Base-by-base conservation (phyloP, 2,888 invertebrate species). In the Ethmia dodecea region DNA sequence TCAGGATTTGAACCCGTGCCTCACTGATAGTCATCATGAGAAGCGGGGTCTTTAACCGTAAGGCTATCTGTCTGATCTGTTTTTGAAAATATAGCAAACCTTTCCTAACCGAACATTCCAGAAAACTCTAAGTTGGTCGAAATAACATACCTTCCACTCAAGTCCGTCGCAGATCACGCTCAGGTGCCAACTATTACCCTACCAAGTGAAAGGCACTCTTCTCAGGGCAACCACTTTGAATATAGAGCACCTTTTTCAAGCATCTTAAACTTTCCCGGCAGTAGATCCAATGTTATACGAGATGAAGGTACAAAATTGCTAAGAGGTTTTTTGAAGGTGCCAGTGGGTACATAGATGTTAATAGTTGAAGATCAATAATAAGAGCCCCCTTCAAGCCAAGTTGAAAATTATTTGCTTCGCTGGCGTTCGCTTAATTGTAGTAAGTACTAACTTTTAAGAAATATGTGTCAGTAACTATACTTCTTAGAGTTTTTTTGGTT, bases 171-270 rank as follows among this genome's bases (percentile, higher is more conserved):
- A 29, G 20, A 38, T 38, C 38, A 31, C 28, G 13, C 29, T 35
- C 38, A 38, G 38, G 38, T 38, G 38, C 28, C 8, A 12, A 30
- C 14, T 14, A 38, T 38, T 32, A 38, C 37, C 33, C 54, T 55
- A 56, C 55, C 60, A 57, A 64, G 52, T 60, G 53, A 49, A 58
- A 55, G 45, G 47, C 39, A 36, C 40, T 40, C 31, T 38, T 41
- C 37, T 33, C 38, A 16, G 36, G 35, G 33, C 5, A 35, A 47
- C 38, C 43, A 42, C 40, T 61, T 58, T 61, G 72, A 71, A 71
- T 71, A 65, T 60, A 54, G 55, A 72, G 63, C 38, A 45, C 43
- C 52, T 54, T 57, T 47, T 58, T 59, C 43, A 43, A 43, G 38
- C 25, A 35, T 38, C 38, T 34, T 37, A 47, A 59, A 61, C 46